Evolutionary conservation across 2,113 vertebrate genomes (phyloP).

Genomic region (Forbesichthys agassizii): DNA sequence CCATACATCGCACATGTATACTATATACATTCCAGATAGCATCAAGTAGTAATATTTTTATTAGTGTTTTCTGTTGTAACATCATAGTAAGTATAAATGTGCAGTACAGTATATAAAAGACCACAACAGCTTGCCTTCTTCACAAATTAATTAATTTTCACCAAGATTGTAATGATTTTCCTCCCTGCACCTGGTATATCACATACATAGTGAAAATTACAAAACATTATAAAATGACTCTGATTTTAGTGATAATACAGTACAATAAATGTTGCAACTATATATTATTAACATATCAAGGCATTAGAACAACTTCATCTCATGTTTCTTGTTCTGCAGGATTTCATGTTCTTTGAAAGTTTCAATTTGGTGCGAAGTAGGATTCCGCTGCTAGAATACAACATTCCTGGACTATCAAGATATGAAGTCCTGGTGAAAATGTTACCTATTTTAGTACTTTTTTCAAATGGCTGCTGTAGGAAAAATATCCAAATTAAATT

Average conservation of each 20-base stretch:
- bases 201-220: neutral
- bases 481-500: constrained; percentile 17
- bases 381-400: constrained; percentile 6
- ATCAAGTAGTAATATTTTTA: too few relatives aligned
- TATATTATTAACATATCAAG: neutral
- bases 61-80: too few relatives aligned
- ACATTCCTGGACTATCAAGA: constrained; percentile 46
- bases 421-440: constrained; percentile 50
- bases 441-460: constrained; percentile 31
- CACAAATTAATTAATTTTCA: constrained; percentile 10
- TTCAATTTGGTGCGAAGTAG: constrained; percentile 40
- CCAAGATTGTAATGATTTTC: neutral
- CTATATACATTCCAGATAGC: too few relatives aligned
- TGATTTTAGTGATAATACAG: neutral
- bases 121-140: neutral
- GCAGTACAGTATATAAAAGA: too few relatives aligned
- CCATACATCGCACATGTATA: too few relatives aligned
- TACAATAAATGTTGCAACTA: neutral
- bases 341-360: constrained; percentile 91
- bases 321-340: constrained; percentile 64
- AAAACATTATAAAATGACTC: neutral
- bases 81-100: too few relatives aligned
- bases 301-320: neutral
- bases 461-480: constrained; percentile 31
- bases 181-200: constrained; percentile 12